Percentiles rank a stretch among this genome's conserved stretches.
Conservation (phyloP, 2,113 vertebrate species). For the Psammodynastes pulverulentus region DNA sequence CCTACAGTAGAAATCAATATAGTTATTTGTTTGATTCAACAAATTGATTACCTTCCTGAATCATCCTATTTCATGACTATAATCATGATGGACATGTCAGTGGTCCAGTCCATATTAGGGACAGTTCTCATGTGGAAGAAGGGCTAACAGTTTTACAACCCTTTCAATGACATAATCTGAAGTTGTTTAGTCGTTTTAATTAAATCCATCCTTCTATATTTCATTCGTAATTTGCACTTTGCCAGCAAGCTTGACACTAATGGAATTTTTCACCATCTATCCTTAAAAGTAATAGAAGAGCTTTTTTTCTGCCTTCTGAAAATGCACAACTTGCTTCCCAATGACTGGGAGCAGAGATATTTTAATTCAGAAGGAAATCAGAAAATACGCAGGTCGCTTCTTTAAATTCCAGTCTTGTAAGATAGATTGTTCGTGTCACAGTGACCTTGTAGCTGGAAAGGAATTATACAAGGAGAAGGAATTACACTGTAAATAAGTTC, state of each 20-base stretch:
- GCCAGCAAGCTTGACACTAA: slow-evolving; percentile 35
- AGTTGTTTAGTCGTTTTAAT: slow-evolving; percentile 9
- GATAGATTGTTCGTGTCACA: slow-evolving; percentile 40
- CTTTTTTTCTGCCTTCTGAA: slow-evolving; percentile 17
- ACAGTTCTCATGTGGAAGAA: not conserved
- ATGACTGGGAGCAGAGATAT: slow-evolving; percentile 18
- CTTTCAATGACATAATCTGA: not conserved
- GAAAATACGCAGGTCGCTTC: slow-evolving; percentile 45
- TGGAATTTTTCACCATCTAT: slow-evolving; percentile 22
- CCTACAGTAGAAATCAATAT: too few species aligned
- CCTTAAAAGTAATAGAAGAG: slow-evolving; percentile 36
- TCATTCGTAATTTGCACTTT: slow-evolving; percentile 17
- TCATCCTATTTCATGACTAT: too few species aligned
- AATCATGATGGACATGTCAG: too few species aligned
- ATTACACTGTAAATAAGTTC: slow-evolving; percentile 27
- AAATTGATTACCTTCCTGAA: not conserved
- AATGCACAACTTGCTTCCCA: slow-evolving; percentile 34
- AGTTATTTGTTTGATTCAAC: not conserved
- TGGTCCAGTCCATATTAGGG: not conserved
- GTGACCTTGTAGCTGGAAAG: slow-evolving; percentile 42
- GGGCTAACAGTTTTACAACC: not conserved
- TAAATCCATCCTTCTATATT: not conserved
- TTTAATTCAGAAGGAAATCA: slow-evolving; percentile 24
- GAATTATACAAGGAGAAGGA: slow-evolving; percentile 30
- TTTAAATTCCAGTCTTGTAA: slow-evolving; percentile 44